Evolutionary conservation across 2,113 vertebrate genomes (phyloP), one percentile per base, ranked within the genome.

Genomic region (Lepidothrix coronata): DNA sequence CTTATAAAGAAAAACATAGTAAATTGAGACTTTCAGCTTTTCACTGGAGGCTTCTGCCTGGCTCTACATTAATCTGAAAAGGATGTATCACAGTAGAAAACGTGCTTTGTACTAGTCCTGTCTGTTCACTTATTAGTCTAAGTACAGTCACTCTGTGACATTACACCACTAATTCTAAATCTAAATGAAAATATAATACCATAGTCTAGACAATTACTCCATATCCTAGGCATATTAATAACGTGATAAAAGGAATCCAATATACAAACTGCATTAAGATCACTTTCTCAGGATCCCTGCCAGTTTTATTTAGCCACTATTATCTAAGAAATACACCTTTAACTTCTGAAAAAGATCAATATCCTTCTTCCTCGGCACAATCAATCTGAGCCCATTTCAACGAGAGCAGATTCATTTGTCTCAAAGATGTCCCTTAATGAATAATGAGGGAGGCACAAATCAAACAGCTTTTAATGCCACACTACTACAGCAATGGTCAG

Each of bases 391-490:
- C 70, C 48, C 16, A 6, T 88, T 78, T 86, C 89, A 71, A 67
- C 13, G 52, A 76, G 35, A 90, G 44, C 48, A 77, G 84, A 84
- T 74, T 88, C 55, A 68, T 85, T 1, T 16, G 20, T 30, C 57
- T 85, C 72, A 82, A 80, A 88, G 85, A 57, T 74, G 61, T 43
- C 16, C 68, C 85, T 85, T 84, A 85, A 94, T 80, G 85, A 91
- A 84, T 88, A 90, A 96, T 19, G 65, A 91, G 63, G 35, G 22
- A 94, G n/a, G n/a, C 72, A 94, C 93, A 96, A 90, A 95, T 91
- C 92, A 90, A 96, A 85, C 74, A 85, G 91, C 89, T 94, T 94
- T 90, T 95, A 96, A 95, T 91, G 88, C 39, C 61, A 77, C 59
- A 55, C 49, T 68, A 43, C 49, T 73, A 70, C 27, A 91, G 39